phyloP scores from a whole-genome alignment of 2,888 invertebrate species.

The Eupithecia vulgata region DNA sequence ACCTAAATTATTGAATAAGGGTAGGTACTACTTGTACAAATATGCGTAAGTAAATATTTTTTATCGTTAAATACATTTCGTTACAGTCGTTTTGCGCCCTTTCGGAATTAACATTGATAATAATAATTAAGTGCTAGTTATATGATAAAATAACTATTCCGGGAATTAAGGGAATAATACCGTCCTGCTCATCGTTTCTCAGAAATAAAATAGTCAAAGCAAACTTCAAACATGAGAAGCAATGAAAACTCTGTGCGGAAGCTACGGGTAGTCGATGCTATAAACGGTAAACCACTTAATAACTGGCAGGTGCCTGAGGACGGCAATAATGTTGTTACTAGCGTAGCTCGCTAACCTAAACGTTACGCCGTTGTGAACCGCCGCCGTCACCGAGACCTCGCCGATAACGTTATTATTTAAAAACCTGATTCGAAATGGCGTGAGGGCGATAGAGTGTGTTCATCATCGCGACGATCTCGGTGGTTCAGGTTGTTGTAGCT shows the following conservation, averaged over 20 bases:
- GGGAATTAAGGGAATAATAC: too few relatives aligned
- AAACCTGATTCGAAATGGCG: too few relatives aligned
- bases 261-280: not conserved
- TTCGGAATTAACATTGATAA: not conserved
- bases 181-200: not conserved
- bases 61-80: not conserved
- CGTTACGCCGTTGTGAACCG: too few relatives aligned
- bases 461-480: too few relatives aligned
- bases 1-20: not conserved
- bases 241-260: not conserved
- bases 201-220: not conserved
- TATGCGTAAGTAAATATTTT: not conserved
- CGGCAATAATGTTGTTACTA: slow-evolving; percentile 5
- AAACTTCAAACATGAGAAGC: not conserved
- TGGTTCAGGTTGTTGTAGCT: too few relatives aligned
- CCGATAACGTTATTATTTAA: too few relatives aligned
- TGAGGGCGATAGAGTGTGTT: too few relatives aligned
- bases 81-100: not conserved
- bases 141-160: not conserved
- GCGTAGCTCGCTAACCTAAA: too few relatives aligned
- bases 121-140: not conserved
- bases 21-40: not conserved
- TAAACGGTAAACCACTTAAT: not conserved
- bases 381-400: too few relatives aligned
- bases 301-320: not conserved